Evolutionary conservation across 2,797 vertebrate species (phyloP), one percentile per base, ranked within the genome.

Genomic region (Syngnathus acus): DNA sequence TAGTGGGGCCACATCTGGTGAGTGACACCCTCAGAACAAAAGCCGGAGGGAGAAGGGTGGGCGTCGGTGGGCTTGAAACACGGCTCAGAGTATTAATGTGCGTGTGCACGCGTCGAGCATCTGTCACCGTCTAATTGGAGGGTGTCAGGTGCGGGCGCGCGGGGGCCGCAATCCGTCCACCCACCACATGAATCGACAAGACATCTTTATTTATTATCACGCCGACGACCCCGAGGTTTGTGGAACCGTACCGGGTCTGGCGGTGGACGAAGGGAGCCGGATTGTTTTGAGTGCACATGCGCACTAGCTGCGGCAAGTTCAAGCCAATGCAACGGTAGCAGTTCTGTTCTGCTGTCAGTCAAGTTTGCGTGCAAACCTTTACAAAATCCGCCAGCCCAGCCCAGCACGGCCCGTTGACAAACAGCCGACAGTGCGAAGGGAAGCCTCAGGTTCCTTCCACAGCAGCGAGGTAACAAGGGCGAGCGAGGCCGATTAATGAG

Each of bases 1-100:
- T 79, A 88, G 86, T 77, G 73, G 84, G 86, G 88, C 76, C 89
- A 86, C 91, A 92, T 92, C 90, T 91, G 91, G 88, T 89, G 83
- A 80, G 77, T 78, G 73, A 78, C 78, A 83, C 68, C 66, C 72
- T 16, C 74, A 82, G 83, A 89, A 91, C 89, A 92, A 91, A 91
- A 74, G 78, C 68, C 75, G 74, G 71, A 65, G 68, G 66, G 62
- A 48, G 16, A 26, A 19, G 47, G 32, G 58, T 64, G 9, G 45
- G 69, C 76, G 61, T 65, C 37, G 54, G 65, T n/a, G 13, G 70
- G 40, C 57, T 62, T 67, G 55, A 75, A 65, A 69, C 19, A 66
- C 77, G 78, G 87, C 80, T 68, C 66, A 68, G 75, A 71, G 86
- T 80, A 88, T 89, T 90, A 88, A 85, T 83, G 87, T 88, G 88